Percentiles rank a stretch among this genome's conserved stretches.
Conservation (phyloP, 1,140 invertebrate genomes). For the Drosophila chauvacae region DNA sequence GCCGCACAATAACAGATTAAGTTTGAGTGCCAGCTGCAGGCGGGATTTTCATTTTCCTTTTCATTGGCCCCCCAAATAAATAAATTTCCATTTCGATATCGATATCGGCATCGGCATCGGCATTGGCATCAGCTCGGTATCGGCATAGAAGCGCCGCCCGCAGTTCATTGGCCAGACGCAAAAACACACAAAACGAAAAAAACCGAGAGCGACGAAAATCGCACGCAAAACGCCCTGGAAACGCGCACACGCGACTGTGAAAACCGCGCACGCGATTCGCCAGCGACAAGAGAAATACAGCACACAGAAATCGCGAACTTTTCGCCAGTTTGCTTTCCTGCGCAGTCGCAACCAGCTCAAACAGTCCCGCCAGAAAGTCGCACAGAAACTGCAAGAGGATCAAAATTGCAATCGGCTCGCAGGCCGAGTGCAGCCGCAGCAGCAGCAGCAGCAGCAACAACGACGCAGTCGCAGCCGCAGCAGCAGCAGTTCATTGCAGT, state of each 20-base stretch:
- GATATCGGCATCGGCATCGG: background rate
- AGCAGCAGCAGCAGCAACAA: slow-evolving; percentile 25
- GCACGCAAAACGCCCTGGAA: slow-evolving; percentile 70
- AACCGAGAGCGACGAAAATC: slow-evolving; percentile 47
- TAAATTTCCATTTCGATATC: slow-evolving; percentile 38
- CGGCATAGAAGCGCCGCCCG: slow-evolving; percentile 23
- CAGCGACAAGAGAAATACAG: slow-evolving; percentile 30
- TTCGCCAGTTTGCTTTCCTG: slow-evolving; percentile 29
- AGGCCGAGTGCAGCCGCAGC: slow-evolving; percentile 40
- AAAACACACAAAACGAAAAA: slow-evolving; percentile 10
- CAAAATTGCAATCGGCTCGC: slow-evolving; percentile 77
- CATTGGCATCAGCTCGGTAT: slow-evolving; percentile 12
- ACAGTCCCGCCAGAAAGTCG: slow-evolving; percentile 84
- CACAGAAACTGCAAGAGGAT: slow-evolving; percentile 84
- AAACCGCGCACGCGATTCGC: slow-evolving; percentile 56
- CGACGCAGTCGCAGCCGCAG: slow-evolving; percentile 33
- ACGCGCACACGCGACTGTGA: slow-evolving; percentile 73
- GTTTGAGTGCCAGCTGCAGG: slow-evolving; percentile 51
- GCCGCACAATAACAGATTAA: slow-evolving; percentile 60
- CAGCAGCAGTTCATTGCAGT: slow-evolving; percentile 68
- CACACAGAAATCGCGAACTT: slow-evolving; percentile 23
- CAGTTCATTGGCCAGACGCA: slow-evolving; percentile 60
- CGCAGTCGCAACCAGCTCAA: slow-evolving; percentile 77
- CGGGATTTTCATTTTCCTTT: slow-evolving; percentile 44
- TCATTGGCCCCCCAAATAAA: slow-evolving; percentile 34